Percentiles rank a stretch among this genome's conserved stretches.
These are phyloP conservation scores for Equus quagga DNA, from an alignment of 2,113 vertebrate genomes.

Conservation along the genomic window DNA sequence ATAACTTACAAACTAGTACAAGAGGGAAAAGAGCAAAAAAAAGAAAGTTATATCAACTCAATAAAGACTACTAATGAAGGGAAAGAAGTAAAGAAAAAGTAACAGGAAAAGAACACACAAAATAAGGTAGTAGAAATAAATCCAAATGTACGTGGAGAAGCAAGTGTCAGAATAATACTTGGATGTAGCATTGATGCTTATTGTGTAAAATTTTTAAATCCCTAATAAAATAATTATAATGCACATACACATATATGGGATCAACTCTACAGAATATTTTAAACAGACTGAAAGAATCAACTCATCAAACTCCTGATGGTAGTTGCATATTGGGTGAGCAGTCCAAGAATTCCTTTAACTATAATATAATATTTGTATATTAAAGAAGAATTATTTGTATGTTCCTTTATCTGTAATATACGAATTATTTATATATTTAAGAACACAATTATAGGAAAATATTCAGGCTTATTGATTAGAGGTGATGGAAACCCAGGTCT, in stretches of 20 bases:
- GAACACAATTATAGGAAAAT: neutral
- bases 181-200: neutral
- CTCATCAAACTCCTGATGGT: neutral
- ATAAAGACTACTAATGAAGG: neutral
- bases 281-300: constrained; percentile 2
- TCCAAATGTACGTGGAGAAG: neutral
- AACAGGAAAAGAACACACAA: neutral
- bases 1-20: neutral
- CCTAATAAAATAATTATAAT: neutral
- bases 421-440: neutral
- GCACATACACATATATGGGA: neutral
- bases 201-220: neutral
- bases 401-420: neutral
- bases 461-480: neutral
- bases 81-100: neutral
- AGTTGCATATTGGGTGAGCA: neutral
- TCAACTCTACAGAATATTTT: neutral
- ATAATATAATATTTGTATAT: neutral
- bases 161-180: neutral
- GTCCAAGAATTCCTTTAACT: neutral
- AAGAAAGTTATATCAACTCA: neutral
- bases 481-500: neutral
- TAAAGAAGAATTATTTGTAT: neutral
- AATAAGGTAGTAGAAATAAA: neutral
- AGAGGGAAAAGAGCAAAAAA: neutral